Percentiles rank a stretch among this genome's conserved stretches.
These are phyloP conservation scores for Pseudotriccus pelzelni DNA, from an alignment of 2,797 vertebrate species.

Conservation along the genomic window DNA sequence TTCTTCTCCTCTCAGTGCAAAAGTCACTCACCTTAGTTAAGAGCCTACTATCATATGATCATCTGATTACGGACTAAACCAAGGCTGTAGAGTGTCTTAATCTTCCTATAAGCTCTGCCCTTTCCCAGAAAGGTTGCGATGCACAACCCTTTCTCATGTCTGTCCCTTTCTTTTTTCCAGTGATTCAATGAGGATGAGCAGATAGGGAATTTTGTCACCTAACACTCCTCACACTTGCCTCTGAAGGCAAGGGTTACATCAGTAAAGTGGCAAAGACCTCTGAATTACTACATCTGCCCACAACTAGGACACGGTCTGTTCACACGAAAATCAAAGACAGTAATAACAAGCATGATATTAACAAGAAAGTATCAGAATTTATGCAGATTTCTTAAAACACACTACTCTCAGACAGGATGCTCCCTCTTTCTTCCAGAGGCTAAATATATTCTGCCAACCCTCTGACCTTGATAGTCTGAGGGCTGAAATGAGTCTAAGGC, in stretches of 20 bases:
- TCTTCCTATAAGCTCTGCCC: neutral
- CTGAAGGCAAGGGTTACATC: neutral
- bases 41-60: neutral
- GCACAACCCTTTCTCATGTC: neutral
- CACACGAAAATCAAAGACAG: neutral
- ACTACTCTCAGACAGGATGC: neutral
- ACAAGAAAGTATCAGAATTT: neutral
- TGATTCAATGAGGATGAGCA: neutral
- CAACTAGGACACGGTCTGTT: neutral
- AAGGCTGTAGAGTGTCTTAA: neutral
- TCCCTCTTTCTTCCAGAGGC: neutral
- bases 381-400: neutral
- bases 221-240: neutral
- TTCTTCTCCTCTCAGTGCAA: neutral
- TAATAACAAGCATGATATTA: neutral
- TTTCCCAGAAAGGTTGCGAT: neutral
- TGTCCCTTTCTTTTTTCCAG: neutral
- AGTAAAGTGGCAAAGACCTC: neutral
- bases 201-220: neutral
- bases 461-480: neutral
- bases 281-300: neutral
- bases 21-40: neutral
- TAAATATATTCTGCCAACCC: neutral
- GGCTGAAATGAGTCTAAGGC: neutral
- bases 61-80: neutral